Evolutionary conservation across 2,797 vertebrate species (phyloP).

Genomic region (Siniperca undulata): DNA sequence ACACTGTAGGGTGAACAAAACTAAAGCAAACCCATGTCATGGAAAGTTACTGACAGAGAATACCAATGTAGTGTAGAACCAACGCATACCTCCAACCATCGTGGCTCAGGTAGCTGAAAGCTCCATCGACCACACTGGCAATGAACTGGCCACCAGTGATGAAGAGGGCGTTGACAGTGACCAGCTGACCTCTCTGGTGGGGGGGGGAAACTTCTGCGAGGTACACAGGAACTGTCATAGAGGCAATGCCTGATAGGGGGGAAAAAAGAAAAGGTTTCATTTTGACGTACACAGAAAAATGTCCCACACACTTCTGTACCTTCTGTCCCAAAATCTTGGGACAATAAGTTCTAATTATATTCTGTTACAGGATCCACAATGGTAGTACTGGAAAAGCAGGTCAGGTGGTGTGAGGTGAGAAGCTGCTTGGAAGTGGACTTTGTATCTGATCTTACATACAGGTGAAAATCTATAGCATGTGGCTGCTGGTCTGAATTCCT

Average conservation of each 20-base stretch:
- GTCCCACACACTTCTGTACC: background rate
- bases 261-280: background rate
- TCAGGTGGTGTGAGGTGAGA: background rate
- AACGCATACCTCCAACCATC: constrained; percentile 92
- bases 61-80: background rate
- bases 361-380: background rate
- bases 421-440: background rate
- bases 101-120: constrained; percentile 92
- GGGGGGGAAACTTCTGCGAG: constrained; percentile 96
- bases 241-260: constrained; percentile 88
- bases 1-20: background rate
- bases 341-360: background rate
- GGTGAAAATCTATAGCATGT: background rate
- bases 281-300: background rate
- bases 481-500: no score
- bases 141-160: constrained; percentile 97
- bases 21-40: background rate
- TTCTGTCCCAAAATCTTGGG: no score
- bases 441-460: background rate
- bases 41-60: background rate
- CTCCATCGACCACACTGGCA: constrained; percentile 93
- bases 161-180: constrained; percentile 95
- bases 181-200: constrained; percentile 92
- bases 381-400: background rate
- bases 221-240: constrained; percentile 98